Conservation (phyloP, 2,113 vertebrate species). For the Halichoeres trimaculatus region DNA sequence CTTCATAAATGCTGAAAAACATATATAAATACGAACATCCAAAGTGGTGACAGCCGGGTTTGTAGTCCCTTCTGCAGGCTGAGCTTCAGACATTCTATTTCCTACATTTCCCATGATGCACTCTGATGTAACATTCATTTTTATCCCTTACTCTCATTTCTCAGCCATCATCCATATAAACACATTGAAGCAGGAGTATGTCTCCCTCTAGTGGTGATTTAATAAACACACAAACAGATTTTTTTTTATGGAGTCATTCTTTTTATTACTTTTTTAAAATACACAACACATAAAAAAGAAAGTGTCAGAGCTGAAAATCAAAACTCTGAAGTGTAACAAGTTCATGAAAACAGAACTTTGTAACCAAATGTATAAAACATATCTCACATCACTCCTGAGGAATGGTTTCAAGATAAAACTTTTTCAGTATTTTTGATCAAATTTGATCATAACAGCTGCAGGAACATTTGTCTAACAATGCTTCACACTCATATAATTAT, state of each 20-base stretch:
- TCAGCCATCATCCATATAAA: not conserved
- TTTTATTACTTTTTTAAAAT: not conserved
- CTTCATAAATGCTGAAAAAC: too few species aligned
- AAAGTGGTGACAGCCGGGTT: too few species aligned
- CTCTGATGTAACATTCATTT: too few species aligned
- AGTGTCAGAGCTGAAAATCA: not conserved
- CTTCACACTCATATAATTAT: not conserved
- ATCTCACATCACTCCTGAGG: not conserved
- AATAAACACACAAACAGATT: not conserved
- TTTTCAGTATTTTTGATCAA: not conserved
- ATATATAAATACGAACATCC: too few species aligned
- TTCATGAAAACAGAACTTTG: not conserved
- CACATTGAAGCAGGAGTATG: not conserved
- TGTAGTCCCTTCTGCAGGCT: too few species aligned
- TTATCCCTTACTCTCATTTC: too few species aligned
- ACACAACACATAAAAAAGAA: not conserved
- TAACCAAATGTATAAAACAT: too few species aligned
- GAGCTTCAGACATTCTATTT: too few species aligned
- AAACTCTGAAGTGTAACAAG: not conserved
- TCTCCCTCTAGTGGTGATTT: constrained; percentile 15
- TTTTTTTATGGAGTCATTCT: not conserved
- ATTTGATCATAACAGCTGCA: not conserved
- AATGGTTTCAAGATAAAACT: not conserved
- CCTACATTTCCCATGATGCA: too few species aligned
- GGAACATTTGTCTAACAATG: not conserved